Percentiles rank a stretch among this genome's conserved stretches.
Conservation (phyloP, 2,888 invertebrate genomes). For the Celastrina argiolus region DNA sequence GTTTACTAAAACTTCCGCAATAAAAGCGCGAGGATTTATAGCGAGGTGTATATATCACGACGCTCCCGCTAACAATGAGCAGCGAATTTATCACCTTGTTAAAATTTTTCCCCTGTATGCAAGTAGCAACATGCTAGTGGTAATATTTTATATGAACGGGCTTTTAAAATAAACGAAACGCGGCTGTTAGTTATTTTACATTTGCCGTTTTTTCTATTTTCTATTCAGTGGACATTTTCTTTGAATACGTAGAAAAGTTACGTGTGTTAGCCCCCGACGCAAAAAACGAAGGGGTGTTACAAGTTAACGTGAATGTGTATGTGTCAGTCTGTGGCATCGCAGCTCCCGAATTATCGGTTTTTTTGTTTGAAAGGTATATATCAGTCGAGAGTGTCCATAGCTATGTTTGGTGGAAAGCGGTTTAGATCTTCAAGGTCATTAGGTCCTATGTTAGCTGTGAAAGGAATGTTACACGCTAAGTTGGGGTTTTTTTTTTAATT, state of each 20-base stretch:
- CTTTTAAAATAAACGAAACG: background rate
- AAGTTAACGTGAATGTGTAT: too few species aligned
- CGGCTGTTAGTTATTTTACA: background rate
- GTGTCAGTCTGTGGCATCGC: too few species aligned
- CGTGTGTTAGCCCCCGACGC: too few species aligned
- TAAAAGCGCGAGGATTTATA: conserved; percentile 7
- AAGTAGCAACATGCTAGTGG: conserved; percentile 6
- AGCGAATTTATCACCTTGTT: conserved; percentile 9
- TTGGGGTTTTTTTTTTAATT: too few species aligned
- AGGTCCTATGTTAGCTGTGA: too few species aligned
- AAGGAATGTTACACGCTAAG: too few species aligned
- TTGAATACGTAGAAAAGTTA: background rate
- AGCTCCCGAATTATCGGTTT: too few species aligned
- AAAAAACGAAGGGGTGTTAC: too few species aligned
- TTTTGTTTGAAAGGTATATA: too few species aligned
- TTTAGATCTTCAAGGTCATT: too few species aligned
- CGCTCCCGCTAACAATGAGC: background rate
- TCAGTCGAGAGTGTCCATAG: too few species aligned
- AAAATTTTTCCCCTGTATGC: conserved; percentile 7
- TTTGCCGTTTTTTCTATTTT: background rate
- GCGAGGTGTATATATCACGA: conserved; percentile 8
- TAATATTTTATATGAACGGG: background rate
- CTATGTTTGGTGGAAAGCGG: too few species aligned
- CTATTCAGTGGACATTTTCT: background rate
- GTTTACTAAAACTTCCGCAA: background rate